Percentiles rank a stretch among this genome's conserved stretches.
Evolutionary conservation across 2,797 vertebrate species (phyloP).

Genomic region (Numenius phaeopus): DNA sequence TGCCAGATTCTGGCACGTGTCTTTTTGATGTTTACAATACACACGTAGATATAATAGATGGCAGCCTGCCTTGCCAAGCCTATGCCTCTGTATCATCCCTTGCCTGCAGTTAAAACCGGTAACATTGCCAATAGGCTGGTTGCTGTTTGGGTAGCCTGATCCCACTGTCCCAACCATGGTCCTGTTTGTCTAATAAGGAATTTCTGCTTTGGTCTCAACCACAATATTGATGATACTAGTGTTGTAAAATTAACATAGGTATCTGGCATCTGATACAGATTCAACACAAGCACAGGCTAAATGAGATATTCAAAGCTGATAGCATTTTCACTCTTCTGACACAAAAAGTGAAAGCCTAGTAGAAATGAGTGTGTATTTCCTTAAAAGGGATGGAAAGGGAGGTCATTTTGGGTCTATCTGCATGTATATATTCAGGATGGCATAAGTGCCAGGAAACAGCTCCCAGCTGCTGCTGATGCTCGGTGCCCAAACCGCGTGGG

Average conservation of each 20-base stretch:
- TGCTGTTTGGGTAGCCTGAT: neutral
- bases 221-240: neutral
- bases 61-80: neutral
- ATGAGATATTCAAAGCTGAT: neutral
- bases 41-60: neutral
- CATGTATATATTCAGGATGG: neutral
- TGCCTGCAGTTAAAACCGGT: neutral
- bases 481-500: neutral
- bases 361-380: neutral
- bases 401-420: neutral
- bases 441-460: neutral
- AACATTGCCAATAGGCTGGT: neutral
- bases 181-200: neutral
- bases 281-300: neutral
- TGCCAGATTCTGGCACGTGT: accelerated
- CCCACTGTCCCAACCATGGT: neutral
- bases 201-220: neutral
- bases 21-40: neutral
- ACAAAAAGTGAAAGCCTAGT: neutral
- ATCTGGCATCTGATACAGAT: neutral
- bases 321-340: neutral
- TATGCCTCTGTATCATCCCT: accelerated
- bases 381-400: neutral
- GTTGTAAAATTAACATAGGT: neutral
- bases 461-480: neutral